A percentile compares a stretch with the other conserved stretches of the same genome.
Evolutionary conservation across 2,888 invertebrate species (phyloP).

Genomic region (Caenorhabditis sinica): DNA sequence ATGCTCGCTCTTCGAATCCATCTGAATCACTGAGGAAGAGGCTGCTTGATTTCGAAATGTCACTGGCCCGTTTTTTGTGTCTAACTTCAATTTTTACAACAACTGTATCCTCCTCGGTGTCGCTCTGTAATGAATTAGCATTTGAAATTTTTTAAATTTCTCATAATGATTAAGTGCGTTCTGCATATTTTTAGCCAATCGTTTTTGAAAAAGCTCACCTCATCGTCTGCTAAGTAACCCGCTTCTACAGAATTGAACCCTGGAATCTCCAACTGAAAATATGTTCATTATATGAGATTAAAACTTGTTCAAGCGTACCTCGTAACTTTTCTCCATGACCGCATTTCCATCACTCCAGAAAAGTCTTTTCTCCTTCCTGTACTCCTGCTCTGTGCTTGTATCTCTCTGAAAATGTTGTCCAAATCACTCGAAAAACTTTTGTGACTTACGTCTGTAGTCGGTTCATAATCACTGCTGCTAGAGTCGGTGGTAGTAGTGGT

Average conservation of each 20-base stretch:
- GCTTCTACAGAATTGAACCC: constrained; percentile 43
- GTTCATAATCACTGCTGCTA: constrained; percentile 16
- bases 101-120: constrained; percentile 17
- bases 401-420: constrained; percentile 2
- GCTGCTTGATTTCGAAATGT: constrained; percentile 34
- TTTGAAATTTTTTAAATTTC: not conserved
- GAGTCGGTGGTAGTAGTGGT: constrained; percentile 29
- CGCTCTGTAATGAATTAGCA: constrained; percentile 16
- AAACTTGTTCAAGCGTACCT: not conserved
- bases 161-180: too few species aligned
- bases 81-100: not conserved
- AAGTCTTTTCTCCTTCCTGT: constrained; percentile 31
- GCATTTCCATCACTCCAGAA: constrained; percentile 55
- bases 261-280: constrained; percentile 35
- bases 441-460: constrained; percentile 22
- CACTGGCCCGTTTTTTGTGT: constrained; percentile 22
- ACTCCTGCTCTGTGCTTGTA: constrained; percentile 3
- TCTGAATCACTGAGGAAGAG: constrained; percentile 54
- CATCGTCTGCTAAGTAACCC: constrained; percentile 56
- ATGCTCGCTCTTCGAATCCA: constrained; percentile 53
- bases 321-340: constrained; percentile 8
- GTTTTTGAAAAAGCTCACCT: not conserved
- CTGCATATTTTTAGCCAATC: not conserved
- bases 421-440: not conserved
- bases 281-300: not conserved